Evolutionary conservation across 64 coral and sea anemone species (phyloP).

Genomic region (Stichodactyla mertensii): DNA sequence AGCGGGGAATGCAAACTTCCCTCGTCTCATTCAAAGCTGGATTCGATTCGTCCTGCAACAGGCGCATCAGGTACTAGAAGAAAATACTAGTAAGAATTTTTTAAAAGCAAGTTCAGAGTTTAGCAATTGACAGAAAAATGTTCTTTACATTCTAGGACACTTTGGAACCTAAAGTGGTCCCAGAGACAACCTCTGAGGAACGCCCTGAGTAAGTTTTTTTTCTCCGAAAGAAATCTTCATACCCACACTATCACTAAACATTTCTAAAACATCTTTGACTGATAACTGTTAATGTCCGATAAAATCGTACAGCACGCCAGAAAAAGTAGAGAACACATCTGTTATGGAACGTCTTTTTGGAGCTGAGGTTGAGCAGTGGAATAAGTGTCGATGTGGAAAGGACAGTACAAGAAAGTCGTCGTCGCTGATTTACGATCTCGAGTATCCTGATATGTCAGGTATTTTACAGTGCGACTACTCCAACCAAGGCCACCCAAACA

Average conservation of each 20-base stretch:
- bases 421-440: constrained; percentile 68
- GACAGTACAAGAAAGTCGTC: constrained; percentile 58
- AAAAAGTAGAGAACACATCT: constrained; percentile 42
- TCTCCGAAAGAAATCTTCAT: too few relatives aligned
- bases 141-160: constrained; percentile 28
- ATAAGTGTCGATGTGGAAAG: constrained; percentile 82
- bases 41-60: constrained; percentile 96
- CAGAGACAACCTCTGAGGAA: constrained; percentile 2
- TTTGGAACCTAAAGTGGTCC: constrained; percentile 34
- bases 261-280: too few relatives aligned
- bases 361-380: constrained; percentile 67
- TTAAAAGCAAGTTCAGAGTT: too few relatives aligned
- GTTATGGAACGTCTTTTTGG: constrained; percentile 80
- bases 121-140: background rate
- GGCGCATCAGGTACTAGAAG: constrained; percentile 62
- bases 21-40: constrained; percentile 95
- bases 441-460: constrained; percentile 61
- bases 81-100: too few relatives aligned
- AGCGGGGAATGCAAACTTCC: constrained; percentile 79
- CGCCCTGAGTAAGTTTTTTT: background rate
- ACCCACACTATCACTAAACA: too few relatives aligned
- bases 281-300: background rate
- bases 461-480: too few relatives aligned
- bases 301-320: constrained; percentile 1
- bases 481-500: too few relatives aligned